Conservation (phyloP, 2,797 vertebrate species). For the Ceyx erithaca region DNA sequence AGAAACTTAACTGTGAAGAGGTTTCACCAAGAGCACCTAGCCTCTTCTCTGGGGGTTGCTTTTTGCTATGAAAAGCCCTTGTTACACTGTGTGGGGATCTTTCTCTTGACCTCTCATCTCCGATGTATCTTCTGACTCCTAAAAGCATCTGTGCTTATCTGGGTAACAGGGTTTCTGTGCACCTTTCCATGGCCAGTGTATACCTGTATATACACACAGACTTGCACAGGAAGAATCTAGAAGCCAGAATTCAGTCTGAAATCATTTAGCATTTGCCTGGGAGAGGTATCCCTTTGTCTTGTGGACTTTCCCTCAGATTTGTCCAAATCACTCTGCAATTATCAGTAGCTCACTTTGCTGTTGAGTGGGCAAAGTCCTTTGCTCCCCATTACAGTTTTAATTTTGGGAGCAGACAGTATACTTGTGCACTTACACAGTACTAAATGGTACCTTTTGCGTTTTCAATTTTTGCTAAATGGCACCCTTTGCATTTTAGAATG, state of each 20-base stretch:
- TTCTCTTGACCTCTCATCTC: neutral
- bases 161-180: neutral
- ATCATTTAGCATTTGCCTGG: neutral
- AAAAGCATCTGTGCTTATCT: neutral
- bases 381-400: neutral
- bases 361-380: neutral
- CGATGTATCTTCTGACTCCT: neutral
- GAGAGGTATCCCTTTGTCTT: neutral
- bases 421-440: accelerated
- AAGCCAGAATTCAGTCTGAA: neutral
- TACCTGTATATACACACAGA: neutral
- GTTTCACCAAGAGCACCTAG: neutral
- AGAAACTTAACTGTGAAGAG: neutral
- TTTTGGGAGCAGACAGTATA: neutral
- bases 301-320: neutral
- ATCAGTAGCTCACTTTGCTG: neutral
- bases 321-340: neutral
- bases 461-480: neutral
- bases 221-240: neutral
- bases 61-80: neutral
- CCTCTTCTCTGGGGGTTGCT: neutral
- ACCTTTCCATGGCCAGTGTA: neutral
- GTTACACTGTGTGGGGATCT: neutral
- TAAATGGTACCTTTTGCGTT: neutral
- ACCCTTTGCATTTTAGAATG: neutral